Percentiles rank a stretch among this genome's conserved stretches.
These are phyloP conservation scores for Parotia lawesii DNA, from an alignment of 2,113 vertebrate species.

Conservation along the genomic window DNA sequence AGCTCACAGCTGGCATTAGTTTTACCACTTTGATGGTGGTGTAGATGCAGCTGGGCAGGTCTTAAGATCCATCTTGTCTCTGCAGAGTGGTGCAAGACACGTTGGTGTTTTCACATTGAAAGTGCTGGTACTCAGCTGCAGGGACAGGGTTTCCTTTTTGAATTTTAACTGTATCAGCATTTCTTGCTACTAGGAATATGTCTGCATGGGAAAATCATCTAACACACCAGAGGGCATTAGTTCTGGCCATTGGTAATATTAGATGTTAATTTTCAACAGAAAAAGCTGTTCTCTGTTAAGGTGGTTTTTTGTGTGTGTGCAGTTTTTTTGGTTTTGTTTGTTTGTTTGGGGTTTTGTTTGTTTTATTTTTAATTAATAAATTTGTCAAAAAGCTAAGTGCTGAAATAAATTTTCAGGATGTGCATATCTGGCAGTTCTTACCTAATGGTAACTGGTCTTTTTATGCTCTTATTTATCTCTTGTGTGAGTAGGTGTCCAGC, in stretches of 20 bases:
- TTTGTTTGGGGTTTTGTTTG: neutral
- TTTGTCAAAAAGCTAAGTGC: neutral
- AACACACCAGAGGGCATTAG: neutral
- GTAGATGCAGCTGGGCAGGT: neutral
- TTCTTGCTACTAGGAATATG: neutral
- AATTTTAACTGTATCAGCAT: neutral
- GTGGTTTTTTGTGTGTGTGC: neutral
- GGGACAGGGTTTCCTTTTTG: neutral
- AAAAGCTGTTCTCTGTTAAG: neutral
- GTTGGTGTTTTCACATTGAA: neutral
- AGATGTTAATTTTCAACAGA: neutral
- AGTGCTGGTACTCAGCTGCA: neutral
- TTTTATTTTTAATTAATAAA: neutral
- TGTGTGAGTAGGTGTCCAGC: neutral
- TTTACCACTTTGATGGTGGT: neutral
- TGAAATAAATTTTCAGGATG: neutral
- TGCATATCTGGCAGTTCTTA: neutral
- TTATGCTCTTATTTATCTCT: neutral
- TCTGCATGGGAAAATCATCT: neutral
- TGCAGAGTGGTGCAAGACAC: neutral
- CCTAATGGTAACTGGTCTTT: neutral
- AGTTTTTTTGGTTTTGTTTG: neutral
- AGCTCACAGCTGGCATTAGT: neutral
- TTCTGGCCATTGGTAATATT: neutral
- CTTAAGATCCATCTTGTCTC: neutral